Base-by-base conservation (phyloP, 1,140 invertebrate genomes). In the Lepidotrigona ventralis region DNA sequence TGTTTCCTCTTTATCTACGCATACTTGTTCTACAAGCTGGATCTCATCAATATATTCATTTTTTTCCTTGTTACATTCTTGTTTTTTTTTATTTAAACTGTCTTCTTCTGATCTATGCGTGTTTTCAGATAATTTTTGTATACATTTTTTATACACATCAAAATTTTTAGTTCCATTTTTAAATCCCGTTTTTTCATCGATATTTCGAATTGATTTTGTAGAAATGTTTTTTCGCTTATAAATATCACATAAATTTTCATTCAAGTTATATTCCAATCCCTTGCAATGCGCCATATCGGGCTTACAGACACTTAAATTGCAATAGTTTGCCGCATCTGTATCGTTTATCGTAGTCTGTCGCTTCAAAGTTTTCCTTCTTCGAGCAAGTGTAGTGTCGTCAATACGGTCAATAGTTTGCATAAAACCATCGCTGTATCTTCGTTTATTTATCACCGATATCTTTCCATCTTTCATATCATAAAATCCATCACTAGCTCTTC, bases 321-420 rank as follows among this genome's bases (percentile, higher is more conserved):
- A 84, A 69, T 84, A 89, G 63, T 78, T 54, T 14, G n/a, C 71
- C 11, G 80, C 79, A 51, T 89, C 86, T 17, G 39, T 75, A 51
- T 92, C 91, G 26, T 72, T 88, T 46, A 93, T 83, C 85, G 88
- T 92, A 11, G 90, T 77, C 56, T 93, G 93, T 39, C 93, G 89
- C 68, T 86, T 92, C 2, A 93, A 70, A 76, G 89, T 91, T 78
- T 70, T 88, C 75, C 88, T 91, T 63, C 85, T 91, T 56, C 86
- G 63, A 12, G 54, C 46, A 58, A 89, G 56, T 39, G 64, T 12
- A 39, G 69, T 53, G 17, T 76, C 78, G 5, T 29, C 76, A 46
- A 54, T 54, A 51, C 82, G 39, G 15, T 82, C 46, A n/a, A 33
- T 74, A 71, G 23, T 70, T 66, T 85, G 73, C 53, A 91, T 81